These are phyloP conservation scores for Drosophila rubida DNA, from an alignment of 2,888 invertebrate species.

Conservation along the genomic window DNA sequence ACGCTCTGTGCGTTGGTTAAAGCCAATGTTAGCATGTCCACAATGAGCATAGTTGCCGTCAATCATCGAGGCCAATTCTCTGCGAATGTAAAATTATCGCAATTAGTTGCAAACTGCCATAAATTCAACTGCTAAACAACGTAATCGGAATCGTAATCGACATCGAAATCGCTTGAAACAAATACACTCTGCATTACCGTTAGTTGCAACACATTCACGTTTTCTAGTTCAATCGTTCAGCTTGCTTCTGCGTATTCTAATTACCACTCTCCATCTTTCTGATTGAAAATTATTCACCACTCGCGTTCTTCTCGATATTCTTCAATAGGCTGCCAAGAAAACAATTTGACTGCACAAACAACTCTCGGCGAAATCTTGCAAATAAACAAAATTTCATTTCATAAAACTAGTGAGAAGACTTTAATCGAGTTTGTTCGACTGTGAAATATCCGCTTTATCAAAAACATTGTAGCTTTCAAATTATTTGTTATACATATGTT, in stretches of 20 bases:
- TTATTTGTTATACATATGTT: too few species aligned
- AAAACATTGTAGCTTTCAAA: too few species aligned
- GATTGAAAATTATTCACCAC: conserved; percentile 17
- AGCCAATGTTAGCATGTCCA: conserved; percentile 73
- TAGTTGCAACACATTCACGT: neutral
- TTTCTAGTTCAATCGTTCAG: conserved; percentile 20
- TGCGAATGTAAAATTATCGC: conserved; percentile 30
- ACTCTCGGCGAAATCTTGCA: too few species aligned
- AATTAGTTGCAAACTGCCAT: conserved; percentile 39
- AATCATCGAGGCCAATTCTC: conserved; percentile 22
- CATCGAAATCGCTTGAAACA: neutral
- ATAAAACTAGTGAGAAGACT: too few species aligned
- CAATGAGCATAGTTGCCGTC: conserved; percentile 65
- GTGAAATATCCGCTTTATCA: too few species aligned
- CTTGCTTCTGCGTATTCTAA: conserved; percentile 3
- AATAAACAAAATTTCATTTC: too few species aligned
- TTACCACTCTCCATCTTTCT: conserved; percentile 7
- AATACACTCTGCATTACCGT: conserved; percentile 13
- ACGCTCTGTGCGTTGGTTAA: conserved; percentile 57
- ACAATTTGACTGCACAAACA: too few species aligned
- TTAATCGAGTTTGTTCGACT: too few species aligned
- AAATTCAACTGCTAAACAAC: neutral
- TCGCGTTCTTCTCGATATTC: neutral
- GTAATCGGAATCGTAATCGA: conserved; percentile 7
- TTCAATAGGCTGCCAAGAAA: neutral